Percentiles rank a stretch among this genome's conserved stretches.
phyloP scores from a whole-genome alignment of 2,888 invertebrate species.

The Polydrusus cervinus region DNA sequence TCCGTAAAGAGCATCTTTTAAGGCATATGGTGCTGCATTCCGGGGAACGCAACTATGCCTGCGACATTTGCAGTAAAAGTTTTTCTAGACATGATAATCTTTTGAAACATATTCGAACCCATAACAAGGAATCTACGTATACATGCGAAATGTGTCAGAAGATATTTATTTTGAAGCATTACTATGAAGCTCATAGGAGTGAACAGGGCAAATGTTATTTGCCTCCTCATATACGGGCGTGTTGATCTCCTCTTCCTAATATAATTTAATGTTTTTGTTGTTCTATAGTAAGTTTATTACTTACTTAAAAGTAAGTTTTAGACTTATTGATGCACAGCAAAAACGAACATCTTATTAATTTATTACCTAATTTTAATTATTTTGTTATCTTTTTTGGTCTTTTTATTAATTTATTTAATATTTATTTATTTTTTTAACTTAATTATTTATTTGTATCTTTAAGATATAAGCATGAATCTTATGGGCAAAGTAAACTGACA shows the following conservation, averaged over 20 bases:
- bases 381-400: too few species aligned
- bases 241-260: constrained; percentile 16
- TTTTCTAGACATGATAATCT: constrained; percentile 76
- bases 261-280: not conserved
- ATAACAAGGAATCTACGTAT: constrained; percentile 74
- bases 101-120: constrained; percentile 76
- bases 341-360: too few species aligned
- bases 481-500: too few species aligned
- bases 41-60: constrained; percentile 79
- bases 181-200: constrained; percentile 78
- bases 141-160: constrained; percentile 80
- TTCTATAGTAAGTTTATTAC: not conserved
- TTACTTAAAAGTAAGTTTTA: too few species aligned
- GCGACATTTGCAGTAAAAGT: constrained; percentile 74
- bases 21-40: constrained; percentile 80
- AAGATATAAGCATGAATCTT: too few species aligned
- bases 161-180: constrained; percentile 79
- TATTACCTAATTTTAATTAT: too few species aligned
- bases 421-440: too few species aligned
- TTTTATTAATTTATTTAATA: too few species aligned
- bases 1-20: constrained; percentile 80
- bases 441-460: too few species aligned
- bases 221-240: constrained; percentile 29
- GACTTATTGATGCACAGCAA: too few species aligned
- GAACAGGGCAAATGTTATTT: constrained; percentile 68